Percentiles rank a stretch among this genome's conserved stretches.
Evolutionary conservation across 1,140 invertebrate species (phyloP).

Genomic region (Plutomurus gul): DNA sequence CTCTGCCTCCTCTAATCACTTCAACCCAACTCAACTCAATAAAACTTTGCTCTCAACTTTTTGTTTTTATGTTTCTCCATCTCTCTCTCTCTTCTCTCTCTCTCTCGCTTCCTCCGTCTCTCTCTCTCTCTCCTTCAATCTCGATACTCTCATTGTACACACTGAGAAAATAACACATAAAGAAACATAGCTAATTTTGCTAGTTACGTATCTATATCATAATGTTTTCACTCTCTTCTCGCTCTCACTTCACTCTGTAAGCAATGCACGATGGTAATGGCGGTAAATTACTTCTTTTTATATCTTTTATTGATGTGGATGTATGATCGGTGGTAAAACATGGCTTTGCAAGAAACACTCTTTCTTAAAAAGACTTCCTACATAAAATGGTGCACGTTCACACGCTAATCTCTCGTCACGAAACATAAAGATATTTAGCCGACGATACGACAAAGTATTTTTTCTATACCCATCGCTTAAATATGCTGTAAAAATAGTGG

Average conservation of each 20-base stretch:
- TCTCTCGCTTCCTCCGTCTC: too few relatives aligned
- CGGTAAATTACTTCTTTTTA: not conserved
- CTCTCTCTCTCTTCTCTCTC: too few relatives aligned
- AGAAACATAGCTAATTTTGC: too few relatives aligned
- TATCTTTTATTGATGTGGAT: not conserved
- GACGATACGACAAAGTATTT: too few relatives aligned
- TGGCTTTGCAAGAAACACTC: too few relatives aligned
- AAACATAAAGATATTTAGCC: too few relatives aligned
- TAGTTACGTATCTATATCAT: too few relatives aligned
- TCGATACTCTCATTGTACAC: not conserved
- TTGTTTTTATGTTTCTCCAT: not conserved
- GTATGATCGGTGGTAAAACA: not conserved
- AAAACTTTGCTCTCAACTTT: not conserved
- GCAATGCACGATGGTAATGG: not conserved
- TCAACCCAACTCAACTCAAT: not conserved
- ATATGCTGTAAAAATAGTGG: too few relatives aligned
- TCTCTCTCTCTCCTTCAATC: not conserved
- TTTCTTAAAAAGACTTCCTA: too few relatives aligned
- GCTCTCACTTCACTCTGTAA: not conserved
- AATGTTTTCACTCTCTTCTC: not conserved
- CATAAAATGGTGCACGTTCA: too few relatives aligned
- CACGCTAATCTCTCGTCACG: too few relatives aligned
- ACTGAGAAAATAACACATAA: not conserved
- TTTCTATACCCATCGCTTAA: too few relatives aligned
- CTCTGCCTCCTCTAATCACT: not conserved